These are phyloP conservation scores for Zoanthus gigantus DNA, from an alignment of 92 coral and sea anemone species.

Conservation along the genomic window DNA sequence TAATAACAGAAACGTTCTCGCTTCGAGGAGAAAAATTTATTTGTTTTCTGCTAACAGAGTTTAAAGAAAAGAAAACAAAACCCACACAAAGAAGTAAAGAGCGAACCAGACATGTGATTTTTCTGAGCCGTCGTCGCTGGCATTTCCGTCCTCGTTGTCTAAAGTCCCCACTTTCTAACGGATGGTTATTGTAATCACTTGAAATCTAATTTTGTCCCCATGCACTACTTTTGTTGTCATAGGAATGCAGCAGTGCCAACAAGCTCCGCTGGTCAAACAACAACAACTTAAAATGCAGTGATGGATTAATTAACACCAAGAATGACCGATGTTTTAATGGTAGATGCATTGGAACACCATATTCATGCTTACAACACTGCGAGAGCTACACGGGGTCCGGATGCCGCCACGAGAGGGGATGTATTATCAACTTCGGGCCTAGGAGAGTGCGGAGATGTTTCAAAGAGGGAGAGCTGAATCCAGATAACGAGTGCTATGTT, in stretches of 20 bases:
- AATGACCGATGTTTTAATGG: constrained; percentile 87
- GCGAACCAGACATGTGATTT: too few relatives aligned
- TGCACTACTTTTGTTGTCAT: background rate
- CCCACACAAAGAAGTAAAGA: too few relatives aligned
- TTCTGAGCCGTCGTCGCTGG: too few relatives aligned
- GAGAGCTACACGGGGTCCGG: constrained; percentile 80
- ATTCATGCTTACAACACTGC: constrained; percentile 75
- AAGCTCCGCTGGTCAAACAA: constrained; percentile 83
- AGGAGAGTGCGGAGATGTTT: constrained; percentile 3
- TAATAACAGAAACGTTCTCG: too few relatives aligned
- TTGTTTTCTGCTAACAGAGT: too few relatives aligned
- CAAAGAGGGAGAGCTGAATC: background rate
- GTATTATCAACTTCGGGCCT: constrained; percentile 48
- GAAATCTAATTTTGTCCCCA: background rate
- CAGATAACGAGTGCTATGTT: constrained; percentile 20
- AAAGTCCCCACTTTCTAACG: too few relatives aligned
- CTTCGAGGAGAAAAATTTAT: too few relatives aligned
- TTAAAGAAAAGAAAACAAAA: too few relatives aligned
- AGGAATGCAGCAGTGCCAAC: constrained; percentile 93
- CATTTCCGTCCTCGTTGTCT: too few relatives aligned
- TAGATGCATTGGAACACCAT: constrained; percentile 78
- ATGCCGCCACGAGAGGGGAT: constrained; percentile 74
- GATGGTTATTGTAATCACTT: too few relatives aligned
- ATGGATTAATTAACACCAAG: constrained; percentile 75
- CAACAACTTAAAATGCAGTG: constrained; percentile 82